These are phyloP conservation scores for Pelosia muscerda DNA, from an alignment of 2,888 invertebrate species.

Conservation along the genomic window DNA sequence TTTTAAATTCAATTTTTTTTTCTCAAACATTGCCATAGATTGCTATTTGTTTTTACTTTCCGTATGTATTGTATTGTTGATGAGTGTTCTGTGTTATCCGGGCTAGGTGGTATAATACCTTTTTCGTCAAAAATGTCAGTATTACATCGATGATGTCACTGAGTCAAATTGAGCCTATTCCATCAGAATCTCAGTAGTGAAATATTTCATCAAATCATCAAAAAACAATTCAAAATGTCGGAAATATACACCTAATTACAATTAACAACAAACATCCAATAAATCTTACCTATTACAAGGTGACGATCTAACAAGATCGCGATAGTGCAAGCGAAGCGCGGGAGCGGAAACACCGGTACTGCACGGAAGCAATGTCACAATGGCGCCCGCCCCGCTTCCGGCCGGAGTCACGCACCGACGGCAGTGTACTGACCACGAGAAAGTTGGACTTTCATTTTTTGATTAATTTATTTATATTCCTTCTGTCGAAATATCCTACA, in stretches of 20 bases:
- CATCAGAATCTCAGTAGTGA: too few species aligned
- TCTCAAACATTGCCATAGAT: constrained; percentile 14
- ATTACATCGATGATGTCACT: too few species aligned
- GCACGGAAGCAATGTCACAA: constrained; percentile 69
- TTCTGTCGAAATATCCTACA: not conserved
- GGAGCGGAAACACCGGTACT: constrained; percentile 62
- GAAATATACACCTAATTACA: not conserved
- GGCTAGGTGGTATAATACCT: constrained; percentile 49
- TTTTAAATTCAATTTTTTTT: constrained; percentile 19
- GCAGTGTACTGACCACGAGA: constrained; percentile 54
- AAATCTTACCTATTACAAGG: constrained; percentile 39
- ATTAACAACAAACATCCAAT: constrained; percentile 27
- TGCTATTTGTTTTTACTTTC: constrained; percentile 23
- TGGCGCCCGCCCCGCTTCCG: constrained; percentile 68
- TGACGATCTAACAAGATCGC: constrained; percentile 63
- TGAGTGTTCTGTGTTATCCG: constrained; percentile 39
- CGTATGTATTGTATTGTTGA: constrained; percentile 18
- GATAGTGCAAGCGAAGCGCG: constrained; percentile 60
- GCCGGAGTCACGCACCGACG: constrained; percentile 74
- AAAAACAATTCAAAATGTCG: too few species aligned
- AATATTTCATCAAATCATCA: too few species aligned
- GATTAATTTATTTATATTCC: constrained; percentile 14
- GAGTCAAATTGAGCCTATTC: not conserved
- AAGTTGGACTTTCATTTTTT: constrained; percentile 40
- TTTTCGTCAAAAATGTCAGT: constrained; percentile 39